phyloP scores from a whole-genome alignment of 2,113 vertebrate species.

The Laticauda laticaudata region DNA sequence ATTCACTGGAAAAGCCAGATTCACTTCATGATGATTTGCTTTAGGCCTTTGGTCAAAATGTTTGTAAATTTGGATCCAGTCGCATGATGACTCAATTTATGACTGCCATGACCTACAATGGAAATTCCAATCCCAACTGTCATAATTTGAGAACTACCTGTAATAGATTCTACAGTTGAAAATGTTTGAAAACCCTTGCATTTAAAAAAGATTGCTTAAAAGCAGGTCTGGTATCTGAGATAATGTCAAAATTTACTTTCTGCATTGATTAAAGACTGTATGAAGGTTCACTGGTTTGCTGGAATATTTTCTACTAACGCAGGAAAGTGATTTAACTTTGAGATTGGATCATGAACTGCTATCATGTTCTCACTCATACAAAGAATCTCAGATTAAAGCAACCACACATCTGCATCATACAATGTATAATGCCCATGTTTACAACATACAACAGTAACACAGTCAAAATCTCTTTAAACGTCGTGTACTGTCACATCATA shows the following conservation, averaged over 20 bases:
- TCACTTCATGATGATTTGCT: neutral
- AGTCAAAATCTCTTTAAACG: neutral
- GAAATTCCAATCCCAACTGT: neutral
- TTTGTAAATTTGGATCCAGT: neutral
- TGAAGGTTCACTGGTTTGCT: neutral
- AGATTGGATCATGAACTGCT: constrained; percentile 33
- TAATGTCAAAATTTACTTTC: neutral
- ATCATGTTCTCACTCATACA: neutral
- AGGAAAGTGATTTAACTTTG: neutral
- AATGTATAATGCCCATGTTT: constrained; percentile 38
- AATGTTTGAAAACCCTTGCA: neutral
- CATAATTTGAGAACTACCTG: neutral
- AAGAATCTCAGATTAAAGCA: constrained; percentile 55
- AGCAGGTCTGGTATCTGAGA: neutral
- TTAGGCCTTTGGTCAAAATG: neutral
- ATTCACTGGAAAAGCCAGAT: neutral
- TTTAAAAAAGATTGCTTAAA: neutral
- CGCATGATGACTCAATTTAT: neutral
- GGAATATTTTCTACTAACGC: neutral
- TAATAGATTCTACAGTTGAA: neutral
- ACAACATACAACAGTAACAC: constrained; percentile 1
- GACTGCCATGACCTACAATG: neutral
- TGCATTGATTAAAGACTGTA: neutral
- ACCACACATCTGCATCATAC: constrained; percentile 46
- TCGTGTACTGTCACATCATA: neutral